Conservation (phyloP, 1,140 invertebrate species). For the Oryzaephilus surinamensis region DNA sequence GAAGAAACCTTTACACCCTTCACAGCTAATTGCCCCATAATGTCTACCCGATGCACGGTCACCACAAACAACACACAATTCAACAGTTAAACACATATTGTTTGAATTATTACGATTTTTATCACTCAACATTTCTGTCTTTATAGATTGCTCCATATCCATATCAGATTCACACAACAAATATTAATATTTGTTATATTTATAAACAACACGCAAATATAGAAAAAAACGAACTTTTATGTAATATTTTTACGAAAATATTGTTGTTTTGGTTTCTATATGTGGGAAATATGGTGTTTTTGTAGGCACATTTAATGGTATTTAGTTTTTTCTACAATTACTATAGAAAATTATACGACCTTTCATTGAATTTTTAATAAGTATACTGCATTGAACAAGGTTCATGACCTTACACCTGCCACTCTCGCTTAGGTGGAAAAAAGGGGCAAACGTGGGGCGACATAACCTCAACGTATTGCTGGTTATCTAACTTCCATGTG, state of each 20-base stretch:
- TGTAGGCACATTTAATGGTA: too few relatives aligned
- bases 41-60: constrained; percentile 88
- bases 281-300: too few relatives aligned
- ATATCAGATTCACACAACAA: constrained; percentile 2
- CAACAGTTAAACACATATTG: constrained; percentile 42
- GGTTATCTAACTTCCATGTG: too few relatives aligned
- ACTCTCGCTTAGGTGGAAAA: too few relatives aligned
- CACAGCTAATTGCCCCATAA: constrained; percentile 89
- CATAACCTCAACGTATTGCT: too few relatives aligned
- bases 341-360: constrained; percentile 13
- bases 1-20: constrained; percentile 89
- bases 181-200: not conserved
- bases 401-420: constrained; percentile 31
- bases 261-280: too few relatives aligned
- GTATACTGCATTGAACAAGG: constrained; percentile 22
- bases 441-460: too few relatives aligned
- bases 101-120: constrained; percentile 22
- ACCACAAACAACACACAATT: constrained; percentile 89
- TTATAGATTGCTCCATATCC: constrained; percentile 21
- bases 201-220: not conserved
- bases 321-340: too few relatives aligned
- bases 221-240: not conserved
- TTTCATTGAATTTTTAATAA: constrained; percentile 23
- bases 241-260: not conserved
- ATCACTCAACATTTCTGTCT: constrained; percentile 25